Evolutionary conservation across 2,113 vertebrate genomes (phyloP).

Genomic region (Tachysurus vachellii): DNA sequence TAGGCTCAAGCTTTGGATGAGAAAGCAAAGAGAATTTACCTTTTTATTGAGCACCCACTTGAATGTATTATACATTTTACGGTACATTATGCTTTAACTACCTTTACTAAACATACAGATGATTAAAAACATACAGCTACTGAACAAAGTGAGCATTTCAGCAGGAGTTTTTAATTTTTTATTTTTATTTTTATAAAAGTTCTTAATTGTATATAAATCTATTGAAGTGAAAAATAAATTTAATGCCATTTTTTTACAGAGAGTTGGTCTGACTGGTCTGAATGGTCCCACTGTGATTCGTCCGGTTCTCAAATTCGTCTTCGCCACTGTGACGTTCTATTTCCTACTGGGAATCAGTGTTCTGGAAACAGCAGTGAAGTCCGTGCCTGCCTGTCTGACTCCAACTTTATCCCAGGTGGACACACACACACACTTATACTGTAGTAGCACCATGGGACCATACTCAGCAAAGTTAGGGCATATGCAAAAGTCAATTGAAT

Average conservation of each 20-base stretch:
- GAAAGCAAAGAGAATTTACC: neutral
- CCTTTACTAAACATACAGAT: neutral
- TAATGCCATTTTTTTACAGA: slow-evolving; percentile 69
- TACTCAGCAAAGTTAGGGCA: neutral
- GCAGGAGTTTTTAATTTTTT: too few relatives aligned
- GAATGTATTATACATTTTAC: neutral
- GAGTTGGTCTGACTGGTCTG: slow-evolving; percentile 94
- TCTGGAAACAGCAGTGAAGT: slow-evolving; percentile 86
- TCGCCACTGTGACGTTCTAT: slow-evolving; percentile 86
- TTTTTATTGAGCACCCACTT: neutral
- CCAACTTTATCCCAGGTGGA: slow-evolving; percentile 92
- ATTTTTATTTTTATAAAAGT: neutral
- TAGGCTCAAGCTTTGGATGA: neutral
- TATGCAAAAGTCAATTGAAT: neutral
- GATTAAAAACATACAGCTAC: too few relatives aligned
- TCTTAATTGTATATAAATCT: neutral
- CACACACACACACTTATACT: neutral
- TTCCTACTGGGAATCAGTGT: slow-evolving; percentile 90
- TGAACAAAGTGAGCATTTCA: neutral
- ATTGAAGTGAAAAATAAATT: neutral
- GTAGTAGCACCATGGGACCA: neutral
- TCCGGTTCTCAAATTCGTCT: slow-evolving; percentile 79
- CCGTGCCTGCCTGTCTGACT: slow-evolving; percentile 78
- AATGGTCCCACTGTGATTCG: slow-evolving; percentile 87
- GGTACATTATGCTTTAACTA: neutral